Evolutionary conservation across 2,888 invertebrate species (phyloP).

Genomic region (Dascillus cervinus): DNA sequence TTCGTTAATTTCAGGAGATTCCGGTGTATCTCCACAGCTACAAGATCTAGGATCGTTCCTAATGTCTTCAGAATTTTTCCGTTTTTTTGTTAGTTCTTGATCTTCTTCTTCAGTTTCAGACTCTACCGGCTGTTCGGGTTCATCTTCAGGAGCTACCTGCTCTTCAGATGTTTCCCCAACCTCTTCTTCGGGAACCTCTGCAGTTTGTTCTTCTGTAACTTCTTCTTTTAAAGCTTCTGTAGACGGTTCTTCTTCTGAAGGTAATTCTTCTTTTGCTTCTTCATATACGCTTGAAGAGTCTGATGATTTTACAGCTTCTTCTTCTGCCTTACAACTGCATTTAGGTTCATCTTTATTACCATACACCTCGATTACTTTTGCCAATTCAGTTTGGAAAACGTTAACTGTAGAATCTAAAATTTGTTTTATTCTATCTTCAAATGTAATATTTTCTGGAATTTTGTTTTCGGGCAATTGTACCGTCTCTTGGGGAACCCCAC

Average conservation of each 20-base stretch:
- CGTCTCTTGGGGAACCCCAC: constrained; percentile 3
- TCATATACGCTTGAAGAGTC: neutral
- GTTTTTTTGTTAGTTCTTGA: constrained; percentile 1
- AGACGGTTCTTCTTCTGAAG: neutral
- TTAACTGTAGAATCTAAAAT: constrained; percentile 7
- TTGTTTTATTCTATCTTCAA: constrained; percentile 8
- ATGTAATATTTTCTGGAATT: constrained; percentile 3
- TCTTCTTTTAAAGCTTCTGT: neutral
- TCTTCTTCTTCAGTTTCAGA: constrained; percentile 1
- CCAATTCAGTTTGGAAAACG: constrained; percentile 11
- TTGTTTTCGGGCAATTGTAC: constrained; percentile 3
- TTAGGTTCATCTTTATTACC: neutral
- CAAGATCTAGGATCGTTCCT: neutral
- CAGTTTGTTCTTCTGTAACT: neutral
- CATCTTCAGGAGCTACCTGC: constrained; percentile 1
- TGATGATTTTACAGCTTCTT: neutral
- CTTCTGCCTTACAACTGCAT: neutral
- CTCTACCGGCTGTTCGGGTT: constrained; percentile 1
- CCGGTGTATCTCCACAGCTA: neutral
- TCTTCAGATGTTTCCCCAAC: constrained; percentile 1
- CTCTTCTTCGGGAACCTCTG: neutral
- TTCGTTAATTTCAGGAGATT: constrained; percentile 1
- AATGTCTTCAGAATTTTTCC: neutral
- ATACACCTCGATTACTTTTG: constrained; percentile 7
- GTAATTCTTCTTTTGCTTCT: neutral